Base-by-base conservation (phyloP, 2,888 invertebrate species). In the Malachius bipustulatus region DNA sequence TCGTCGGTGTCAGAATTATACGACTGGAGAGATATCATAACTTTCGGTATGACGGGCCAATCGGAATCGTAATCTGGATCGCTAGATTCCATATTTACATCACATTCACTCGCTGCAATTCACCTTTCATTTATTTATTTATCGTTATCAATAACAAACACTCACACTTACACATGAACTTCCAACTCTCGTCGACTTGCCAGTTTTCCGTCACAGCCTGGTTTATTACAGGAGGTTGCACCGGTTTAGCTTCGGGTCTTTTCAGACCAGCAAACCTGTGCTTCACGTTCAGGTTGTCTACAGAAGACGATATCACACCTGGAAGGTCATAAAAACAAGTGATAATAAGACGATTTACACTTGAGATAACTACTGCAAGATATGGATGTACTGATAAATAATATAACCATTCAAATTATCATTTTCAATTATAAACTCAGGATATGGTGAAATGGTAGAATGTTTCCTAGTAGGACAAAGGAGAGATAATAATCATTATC, bases 171-270 rank as follows among this genome's bases (percentile, higher is more conserved):
- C 82, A 78, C 63, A 85, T 81, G 59, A 87, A 89, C 61, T 87
- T 85, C 88, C 88, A 88, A 62, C 87, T 84, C 51, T 84, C 85
- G 63, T 88, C 88, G 40, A 89, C 74, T 44, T 83, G 77, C 87
- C 88, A 88, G 40, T 80, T 74, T 38, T 69, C 69, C 46, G 44
- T 59, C 57, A 49, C 65, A 54, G 49, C 51, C 44, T 58, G 47
- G n/a, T 19, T 68, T 47, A 79, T 71, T 45, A 72, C 69, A 1
- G 81, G 83, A 2, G 82, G 77, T 52, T 79, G 72, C 9, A 83
- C 77, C 1, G 82, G 77, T 49, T 79, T 80, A 41, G 75, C 72
- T 43, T 74, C 71, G 1, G 75, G 74, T 46, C 66, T 72, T 57
- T 57, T 49, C 44, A 57, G 40, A 4, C 49, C 54, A 4, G 46